Percentiles rank a stretch among this genome's conserved stretches.
These are phyloP conservation scores for Eupleurogrammus muticus DNA, from an alignment of 2,797 vertebrate species.

Conservation along the genomic window DNA sequence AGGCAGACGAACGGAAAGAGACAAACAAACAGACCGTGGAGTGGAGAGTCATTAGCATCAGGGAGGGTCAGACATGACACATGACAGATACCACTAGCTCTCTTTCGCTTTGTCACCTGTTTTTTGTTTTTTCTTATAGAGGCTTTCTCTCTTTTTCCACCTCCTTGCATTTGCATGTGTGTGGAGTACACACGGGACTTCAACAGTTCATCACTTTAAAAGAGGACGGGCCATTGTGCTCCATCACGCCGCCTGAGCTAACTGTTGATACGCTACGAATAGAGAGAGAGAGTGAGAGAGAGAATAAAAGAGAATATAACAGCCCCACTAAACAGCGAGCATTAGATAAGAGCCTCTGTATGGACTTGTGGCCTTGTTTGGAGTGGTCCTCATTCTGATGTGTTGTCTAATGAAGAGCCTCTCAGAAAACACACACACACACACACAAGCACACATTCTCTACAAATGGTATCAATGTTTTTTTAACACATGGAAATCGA, in stretches of 20 bases:
- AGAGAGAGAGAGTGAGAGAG: too few species aligned
- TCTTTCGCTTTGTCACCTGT: slow-evolving; percentile 49
- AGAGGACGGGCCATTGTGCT: slow-evolving; percentile 52
- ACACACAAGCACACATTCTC: slow-evolving; percentile 23
- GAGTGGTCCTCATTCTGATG: slow-evolving; percentile 68
- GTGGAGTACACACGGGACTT: slow-evolving; percentile 34
- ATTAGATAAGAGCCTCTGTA: slow-evolving; percentile 71
- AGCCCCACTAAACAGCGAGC: slow-evolving; percentile 62
- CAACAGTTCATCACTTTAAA: slow-evolving; percentile 48
- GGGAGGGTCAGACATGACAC: slow-evolving; percentile 60
- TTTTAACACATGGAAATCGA: slow-evolving; percentile 59
- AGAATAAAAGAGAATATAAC: slow-evolving; percentile 75
- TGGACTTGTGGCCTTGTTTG: slow-evolving; percentile 77
- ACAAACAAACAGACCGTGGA: slow-evolving; percentile 22
- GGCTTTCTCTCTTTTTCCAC: slow-evolving; percentile 21
- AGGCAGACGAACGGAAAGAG: slow-evolving; percentile 10
- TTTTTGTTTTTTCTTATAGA: too few species aligned
- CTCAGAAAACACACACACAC: slow-evolving; percentile 56
- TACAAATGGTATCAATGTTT: slow-evolving; percentile 65
- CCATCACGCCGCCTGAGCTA: slow-evolving; percentile 34
- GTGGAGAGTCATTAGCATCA: slow-evolving; percentile 75
- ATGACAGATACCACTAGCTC: slow-evolving; percentile 56
- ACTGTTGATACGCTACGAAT: slow-evolving; percentile 27
- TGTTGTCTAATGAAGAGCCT: slow-evolving; percentile 73
- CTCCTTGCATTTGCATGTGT: slow-evolving; percentile 21